Evolutionary conservation across 2,113 vertebrate genomes (phyloP).

Genomic region (Thalassarche chlororhynchos): DNA sequence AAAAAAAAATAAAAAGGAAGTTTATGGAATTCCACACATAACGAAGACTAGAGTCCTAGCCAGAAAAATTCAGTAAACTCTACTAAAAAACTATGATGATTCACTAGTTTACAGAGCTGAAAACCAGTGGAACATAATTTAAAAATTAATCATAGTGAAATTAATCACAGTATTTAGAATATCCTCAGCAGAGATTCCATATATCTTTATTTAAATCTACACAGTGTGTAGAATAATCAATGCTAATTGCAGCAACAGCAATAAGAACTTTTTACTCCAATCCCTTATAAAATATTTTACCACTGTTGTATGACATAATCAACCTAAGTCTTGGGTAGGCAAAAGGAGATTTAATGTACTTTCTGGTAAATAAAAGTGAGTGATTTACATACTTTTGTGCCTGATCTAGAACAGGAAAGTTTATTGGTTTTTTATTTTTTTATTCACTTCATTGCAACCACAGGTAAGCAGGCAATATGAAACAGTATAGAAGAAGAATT

Average conservation of each 20-base stretch:
- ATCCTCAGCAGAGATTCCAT: background rate
- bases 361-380: background rate
- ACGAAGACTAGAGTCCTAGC: fast-evolving
- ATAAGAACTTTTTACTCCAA: background rate
- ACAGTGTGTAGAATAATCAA: background rate
- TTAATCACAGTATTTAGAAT: background rate
- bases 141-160: background rate
- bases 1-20: background rate
- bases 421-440: background rate
- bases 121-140: background rate
- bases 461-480: background rate
- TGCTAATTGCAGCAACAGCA: background rate
- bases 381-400: background rate
- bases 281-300: background rate
- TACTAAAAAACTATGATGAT: background rate
- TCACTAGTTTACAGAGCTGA: background rate
- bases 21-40: background rate
- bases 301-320: background rate
- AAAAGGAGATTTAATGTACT: background rate
- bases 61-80: background rate
- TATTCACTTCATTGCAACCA: background rate
- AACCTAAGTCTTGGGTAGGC: background rate
- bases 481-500: background rate
- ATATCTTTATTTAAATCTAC: background rate
- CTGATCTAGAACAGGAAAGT: background rate